A percentile compares a stretch with the other conserved stretches of the same genome.
Evolutionary conservation across 2,113 vertebrate genomes (phyloP).

Genomic region (Sceloporus tristichus): DNA sequence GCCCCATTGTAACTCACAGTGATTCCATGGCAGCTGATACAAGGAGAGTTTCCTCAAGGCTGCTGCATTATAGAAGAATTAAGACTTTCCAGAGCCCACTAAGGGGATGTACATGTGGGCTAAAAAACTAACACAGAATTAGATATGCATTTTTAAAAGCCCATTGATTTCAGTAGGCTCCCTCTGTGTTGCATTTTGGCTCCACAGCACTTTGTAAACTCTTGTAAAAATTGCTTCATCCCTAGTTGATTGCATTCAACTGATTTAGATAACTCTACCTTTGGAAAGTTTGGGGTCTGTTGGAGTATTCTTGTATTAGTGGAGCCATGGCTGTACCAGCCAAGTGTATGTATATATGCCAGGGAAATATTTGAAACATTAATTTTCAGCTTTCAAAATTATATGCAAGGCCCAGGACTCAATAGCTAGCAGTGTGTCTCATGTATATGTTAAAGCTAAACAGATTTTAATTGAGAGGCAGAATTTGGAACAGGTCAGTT

Average conservation of each 20-base stretch:
- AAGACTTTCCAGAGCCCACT: background rate
- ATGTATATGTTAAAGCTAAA: background rate
- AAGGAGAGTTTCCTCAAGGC: background rate
- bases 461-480: background rate
- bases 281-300: background rate
- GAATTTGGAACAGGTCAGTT: background rate
- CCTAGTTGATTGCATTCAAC: background rate
- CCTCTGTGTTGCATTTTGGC: background rate
- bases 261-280: background rate
- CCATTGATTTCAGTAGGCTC: background rate
- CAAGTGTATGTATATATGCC: background rate
- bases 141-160: background rate
- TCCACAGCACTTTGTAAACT: background rate
- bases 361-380: background rate
- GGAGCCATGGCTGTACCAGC: too few relatives aligned
- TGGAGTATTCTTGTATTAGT: background rate
- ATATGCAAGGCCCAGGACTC: too few relatives aligned
- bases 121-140: background rate
- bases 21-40: background rate
- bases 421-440: background rate
- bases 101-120: background rate
- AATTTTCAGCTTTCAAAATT: background rate
- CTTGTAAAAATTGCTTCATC: background rate
- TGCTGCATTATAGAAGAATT: background rate
- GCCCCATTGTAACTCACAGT: background rate